phyloP scores from a whole-genome alignment of 2,113 vertebrate genomes.

The Microtus richardsoni region DNA sequence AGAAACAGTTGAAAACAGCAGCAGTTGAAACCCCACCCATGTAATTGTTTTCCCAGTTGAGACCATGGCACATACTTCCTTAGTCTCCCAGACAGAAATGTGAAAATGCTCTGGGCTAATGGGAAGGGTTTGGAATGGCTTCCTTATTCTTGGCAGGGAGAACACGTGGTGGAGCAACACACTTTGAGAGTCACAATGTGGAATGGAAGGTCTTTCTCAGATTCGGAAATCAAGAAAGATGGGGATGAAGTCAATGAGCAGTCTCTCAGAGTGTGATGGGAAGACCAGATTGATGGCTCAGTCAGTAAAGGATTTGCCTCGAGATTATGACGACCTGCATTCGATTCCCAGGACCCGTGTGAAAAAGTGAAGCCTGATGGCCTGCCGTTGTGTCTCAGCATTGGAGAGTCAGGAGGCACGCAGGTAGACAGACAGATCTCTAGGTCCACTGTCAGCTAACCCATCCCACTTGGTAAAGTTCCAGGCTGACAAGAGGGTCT shows the following conservation, averaged over 20 bases:
- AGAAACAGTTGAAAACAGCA: constrained; percentile 84
- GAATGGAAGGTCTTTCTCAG: neutral
- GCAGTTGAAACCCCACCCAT: constrained; percentile 65
- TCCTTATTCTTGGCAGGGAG: rapidly evolving
- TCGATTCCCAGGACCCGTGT: too few relatives aligned
- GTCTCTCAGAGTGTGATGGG: neutral
- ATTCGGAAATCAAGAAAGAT: neutral
- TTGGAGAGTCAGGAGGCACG: neutral
- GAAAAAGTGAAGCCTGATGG: neutral
- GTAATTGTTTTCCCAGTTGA: constrained; percentile 31
- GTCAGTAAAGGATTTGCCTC: too few relatives aligned
- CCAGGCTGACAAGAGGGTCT: neutral
- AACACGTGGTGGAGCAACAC: rapidly evolving
- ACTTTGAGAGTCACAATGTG: neutral
- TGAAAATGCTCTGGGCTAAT: neutral
- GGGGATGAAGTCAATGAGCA: rapidly evolving
- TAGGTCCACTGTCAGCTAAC: neutral
- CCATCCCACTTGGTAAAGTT: neutral
- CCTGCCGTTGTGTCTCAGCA: neutral
- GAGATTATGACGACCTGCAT: neutral
- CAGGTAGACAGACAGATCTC: neutral
- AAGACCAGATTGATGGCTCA: neutral
- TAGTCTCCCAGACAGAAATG: neutral
- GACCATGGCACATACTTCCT: neutral
- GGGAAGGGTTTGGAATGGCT: neutral